Conservation (phyloP, 2,888 invertebrate species). For the Dynastes tityus region DNA sequence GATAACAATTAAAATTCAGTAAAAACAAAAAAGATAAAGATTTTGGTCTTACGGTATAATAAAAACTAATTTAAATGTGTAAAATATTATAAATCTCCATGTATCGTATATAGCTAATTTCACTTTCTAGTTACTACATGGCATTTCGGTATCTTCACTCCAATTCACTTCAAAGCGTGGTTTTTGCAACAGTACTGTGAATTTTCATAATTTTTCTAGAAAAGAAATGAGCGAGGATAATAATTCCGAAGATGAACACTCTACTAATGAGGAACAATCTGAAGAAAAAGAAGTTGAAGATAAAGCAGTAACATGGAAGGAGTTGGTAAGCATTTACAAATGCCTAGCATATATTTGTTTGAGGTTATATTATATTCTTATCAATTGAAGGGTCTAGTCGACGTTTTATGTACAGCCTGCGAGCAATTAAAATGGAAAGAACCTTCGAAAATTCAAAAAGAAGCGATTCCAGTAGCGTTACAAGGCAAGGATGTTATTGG, state of each 20-base stretch:
- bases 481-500: slow-evolving; percentile 83
- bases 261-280: not conserved
- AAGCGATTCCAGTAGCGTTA: slow-evolving; percentile 93
- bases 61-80: too few species aligned
- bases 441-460: slow-evolving; percentile 96
- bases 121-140: too few species aligned
- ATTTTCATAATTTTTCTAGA: slow-evolving; percentile 2
- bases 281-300: slow-evolving; percentile 11
- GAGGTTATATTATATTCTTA: not conserved
- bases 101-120: too few species aligned
- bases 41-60: too few species aligned
- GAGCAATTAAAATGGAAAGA: slow-evolving; percentile 93
- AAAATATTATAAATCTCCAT: too few species aligned
- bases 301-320: slow-evolving; percentile 71
- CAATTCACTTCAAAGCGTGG: too few species aligned
- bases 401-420: slow-evolving; percentile 93
- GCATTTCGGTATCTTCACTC: too few species aligned
- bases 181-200: too few species aligned
- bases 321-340: slow-evolving; percentile 72
- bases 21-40: too few species aligned
- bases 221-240: not conserved
- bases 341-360: not conserved
- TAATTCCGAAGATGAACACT: slow-evolving; percentile 3
- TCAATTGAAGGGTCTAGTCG: slow-evolving; percentile 85
- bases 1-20: too few species aligned